Conservation (phyloP, 2,113 vertebrate genomes). For the Tonatia bakeri region DNA sequence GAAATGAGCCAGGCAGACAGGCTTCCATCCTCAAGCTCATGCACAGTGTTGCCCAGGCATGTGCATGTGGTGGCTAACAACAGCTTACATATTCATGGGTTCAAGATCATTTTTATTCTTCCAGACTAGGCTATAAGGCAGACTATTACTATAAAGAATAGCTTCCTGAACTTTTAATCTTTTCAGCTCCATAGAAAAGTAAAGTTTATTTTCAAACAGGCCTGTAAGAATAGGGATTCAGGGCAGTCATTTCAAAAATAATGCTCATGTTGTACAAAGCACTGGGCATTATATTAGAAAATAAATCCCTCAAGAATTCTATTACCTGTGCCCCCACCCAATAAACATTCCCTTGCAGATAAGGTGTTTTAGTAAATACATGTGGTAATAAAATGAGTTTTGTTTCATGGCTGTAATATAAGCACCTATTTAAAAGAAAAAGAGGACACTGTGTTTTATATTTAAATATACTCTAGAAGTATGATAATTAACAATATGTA, state of each 20-base stretch:
- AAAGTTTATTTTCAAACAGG: constrained; percentile 42
- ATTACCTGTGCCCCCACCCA: background rate
- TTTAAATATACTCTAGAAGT: background rate
- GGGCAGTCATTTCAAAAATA: constrained; percentile 38
- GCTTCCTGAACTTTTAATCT: constrained; percentile 45
- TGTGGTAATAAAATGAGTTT: background rate
- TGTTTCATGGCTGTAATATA: background rate
- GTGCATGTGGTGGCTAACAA: background rate
- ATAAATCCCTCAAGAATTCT: constrained; percentile 50
- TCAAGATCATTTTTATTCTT: constrained; percentile 61
- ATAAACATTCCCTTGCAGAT: constrained; percentile 13
- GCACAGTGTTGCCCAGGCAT: background rate
- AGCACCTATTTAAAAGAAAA: background rate
- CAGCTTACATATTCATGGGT: constrained; percentile 27
- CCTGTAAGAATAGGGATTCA: background rate
- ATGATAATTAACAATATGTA: background rate
- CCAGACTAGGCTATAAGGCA: constrained; percentile 42
- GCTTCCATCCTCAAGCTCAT: background rate
- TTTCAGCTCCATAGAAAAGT: constrained; percentile 34
- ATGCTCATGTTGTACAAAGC: background rate
- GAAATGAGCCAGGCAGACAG: rapidly evolving
- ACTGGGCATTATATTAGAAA: background rate
- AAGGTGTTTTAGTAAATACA: constrained; percentile 14
- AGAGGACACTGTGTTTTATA: background rate
- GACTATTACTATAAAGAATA: constrained; percentile 57